phyloP scores from a whole-genome alignment of 2,797 vertebrate genomes.

The Xerus rutilus region DNA sequence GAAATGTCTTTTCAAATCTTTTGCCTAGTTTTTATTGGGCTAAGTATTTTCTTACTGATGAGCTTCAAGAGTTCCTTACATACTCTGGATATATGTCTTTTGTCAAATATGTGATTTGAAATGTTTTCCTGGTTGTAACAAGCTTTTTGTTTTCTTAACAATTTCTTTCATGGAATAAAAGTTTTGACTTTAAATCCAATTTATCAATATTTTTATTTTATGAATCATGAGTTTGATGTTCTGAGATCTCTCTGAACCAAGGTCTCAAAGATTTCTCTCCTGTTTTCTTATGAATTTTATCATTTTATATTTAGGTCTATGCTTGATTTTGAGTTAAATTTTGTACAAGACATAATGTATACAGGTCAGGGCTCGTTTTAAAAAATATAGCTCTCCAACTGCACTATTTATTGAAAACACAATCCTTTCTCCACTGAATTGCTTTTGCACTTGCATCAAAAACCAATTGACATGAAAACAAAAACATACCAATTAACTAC shows the following conservation, averaged over 20 bases:
- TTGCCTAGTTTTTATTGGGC: neutral
- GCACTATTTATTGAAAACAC: neutral
- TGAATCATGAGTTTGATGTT: neutral
- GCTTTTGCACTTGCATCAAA: neutral
- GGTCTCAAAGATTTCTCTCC: conserved; percentile 20
- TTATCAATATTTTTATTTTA: neutral
- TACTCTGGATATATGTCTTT: neutral
- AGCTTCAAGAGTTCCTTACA: neutral
- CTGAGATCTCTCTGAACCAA: neutral
- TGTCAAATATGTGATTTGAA: neutral
- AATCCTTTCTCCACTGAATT: neutral
- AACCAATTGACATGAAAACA: no score
- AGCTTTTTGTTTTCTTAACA: neutral
- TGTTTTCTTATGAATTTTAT: neutral
- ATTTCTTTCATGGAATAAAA: neutral
- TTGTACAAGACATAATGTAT: neutral
- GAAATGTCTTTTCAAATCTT: conserved; percentile 26
- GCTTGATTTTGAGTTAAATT: neutral
- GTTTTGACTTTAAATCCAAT: neutral
- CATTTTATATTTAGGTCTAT: neutral
- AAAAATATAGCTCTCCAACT: neutral
- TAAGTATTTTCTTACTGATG: neutral
- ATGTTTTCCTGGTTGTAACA: neutral
- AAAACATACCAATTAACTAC: neutral
- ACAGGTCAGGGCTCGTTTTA: neutral